Conservation (phyloP, 2,888 invertebrate genomes). For the Willowsia nigromaculata region DNA sequence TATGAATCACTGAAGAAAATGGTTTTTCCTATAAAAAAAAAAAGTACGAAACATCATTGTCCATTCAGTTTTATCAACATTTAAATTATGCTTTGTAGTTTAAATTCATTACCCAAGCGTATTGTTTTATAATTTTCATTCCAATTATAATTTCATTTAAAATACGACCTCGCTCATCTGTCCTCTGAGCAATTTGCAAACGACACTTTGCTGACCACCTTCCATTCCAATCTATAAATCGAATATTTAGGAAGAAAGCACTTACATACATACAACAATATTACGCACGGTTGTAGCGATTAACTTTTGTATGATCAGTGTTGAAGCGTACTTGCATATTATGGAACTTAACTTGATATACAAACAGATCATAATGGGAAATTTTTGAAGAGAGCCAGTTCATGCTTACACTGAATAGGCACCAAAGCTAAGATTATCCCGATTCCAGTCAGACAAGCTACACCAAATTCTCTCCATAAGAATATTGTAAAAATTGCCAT, state of each 20-base stretch:
- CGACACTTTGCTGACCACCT: slow-evolving; percentile 83
- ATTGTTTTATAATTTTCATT: slow-evolving; percentile 85
- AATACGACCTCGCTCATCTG: slow-evolving; percentile 81
- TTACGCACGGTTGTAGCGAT: too few relatives aligned
- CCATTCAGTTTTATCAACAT: too few relatives aligned
- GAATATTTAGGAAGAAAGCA: too few relatives aligned
- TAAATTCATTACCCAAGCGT: slow-evolving; percentile 82
- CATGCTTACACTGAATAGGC: slow-evolving; percentile 87
- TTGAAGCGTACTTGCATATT: too few relatives aligned
- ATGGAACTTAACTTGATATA: too few relatives aligned
- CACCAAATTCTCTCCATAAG: slow-evolving; percentile 88
- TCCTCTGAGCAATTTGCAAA: slow-evolving; percentile 82
- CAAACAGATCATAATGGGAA: too few relatives aligned
- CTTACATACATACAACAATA: too few relatives aligned
- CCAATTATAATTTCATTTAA: slow-evolving; percentile 84
- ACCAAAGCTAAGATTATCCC: slow-evolving; percentile 88
- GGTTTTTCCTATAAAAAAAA: slow-evolving; percentile 81
- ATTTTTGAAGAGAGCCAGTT: not conserved
- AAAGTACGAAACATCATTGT: not conserved
- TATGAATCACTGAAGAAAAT: slow-evolving; percentile 81
- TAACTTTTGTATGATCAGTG: too few relatives aligned
- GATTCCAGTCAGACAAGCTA: slow-evolving; percentile 88
- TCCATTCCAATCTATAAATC: slow-evolving; percentile 80
- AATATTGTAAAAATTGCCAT: slow-evolving; percentile 89
- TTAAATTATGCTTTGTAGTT: too few relatives aligned